Conservation (phyloP, 2,113 vertebrate species). For the Zapornia atra region DNA sequence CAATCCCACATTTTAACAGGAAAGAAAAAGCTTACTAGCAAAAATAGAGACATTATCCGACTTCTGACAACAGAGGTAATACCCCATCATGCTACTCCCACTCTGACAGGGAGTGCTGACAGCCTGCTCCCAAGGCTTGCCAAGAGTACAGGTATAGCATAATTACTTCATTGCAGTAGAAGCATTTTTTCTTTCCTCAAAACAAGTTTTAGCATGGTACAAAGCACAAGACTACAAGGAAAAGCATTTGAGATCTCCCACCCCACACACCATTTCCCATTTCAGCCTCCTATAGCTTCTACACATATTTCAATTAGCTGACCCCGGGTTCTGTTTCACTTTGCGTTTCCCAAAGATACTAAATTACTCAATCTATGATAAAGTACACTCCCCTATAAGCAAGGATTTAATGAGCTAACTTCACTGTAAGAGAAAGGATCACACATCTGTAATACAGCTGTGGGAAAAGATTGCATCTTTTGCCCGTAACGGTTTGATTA, state of each 20-base stretch:
- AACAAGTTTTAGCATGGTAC: background rate
- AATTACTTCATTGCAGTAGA: slow-evolving; percentile 31
- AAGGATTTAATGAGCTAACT: slow-evolving; percentile 21
- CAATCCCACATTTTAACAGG: background rate
- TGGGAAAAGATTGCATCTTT: background rate
- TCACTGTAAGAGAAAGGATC: background rate
- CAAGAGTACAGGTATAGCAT: slow-evolving; percentile 61
- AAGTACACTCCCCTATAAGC: slow-evolving; percentile 51
- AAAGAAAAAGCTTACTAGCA: slow-evolving; percentile 70
- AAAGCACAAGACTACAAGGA: background rate
- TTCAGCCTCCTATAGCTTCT: background rate
- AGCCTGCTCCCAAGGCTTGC: slow-evolving; percentile 17
- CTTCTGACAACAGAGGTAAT: slow-evolving; percentile 80
- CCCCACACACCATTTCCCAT: background rate
- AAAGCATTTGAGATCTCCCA: background rate
- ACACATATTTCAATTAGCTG: background rate
- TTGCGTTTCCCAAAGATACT: slow-evolving; percentile 74
- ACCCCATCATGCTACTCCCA: slow-evolving; percentile 66
- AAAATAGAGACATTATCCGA: slow-evolving; percentile 55
- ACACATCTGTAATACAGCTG: background rate
- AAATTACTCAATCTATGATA: slow-evolving; percentile 79
- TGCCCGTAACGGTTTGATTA: background rate
- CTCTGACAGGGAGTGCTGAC: slow-evolving; percentile 42
- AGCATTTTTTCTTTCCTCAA: background rate
- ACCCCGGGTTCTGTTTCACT: slow-evolving; percentile 45